Evolutionary conservation across 30 jellyfish, hydroid and myxozoan species (phyloP).

Genomic region (Pseudorhiza aurosa): DNA sequence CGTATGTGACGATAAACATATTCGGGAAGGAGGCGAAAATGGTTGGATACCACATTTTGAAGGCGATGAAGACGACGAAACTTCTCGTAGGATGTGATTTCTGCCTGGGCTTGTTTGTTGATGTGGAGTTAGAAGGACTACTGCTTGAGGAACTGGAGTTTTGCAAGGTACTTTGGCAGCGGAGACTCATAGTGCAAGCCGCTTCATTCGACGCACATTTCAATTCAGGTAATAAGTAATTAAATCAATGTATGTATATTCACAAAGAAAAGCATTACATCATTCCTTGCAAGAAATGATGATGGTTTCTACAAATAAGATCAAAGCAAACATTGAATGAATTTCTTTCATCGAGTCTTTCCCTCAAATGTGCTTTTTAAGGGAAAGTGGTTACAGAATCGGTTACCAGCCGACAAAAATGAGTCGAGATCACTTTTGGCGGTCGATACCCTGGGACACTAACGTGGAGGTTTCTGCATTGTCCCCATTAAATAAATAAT

Average conservation of each 20-base stretch:
- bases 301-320: too few relatives aligned
- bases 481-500: too few relatives aligned
- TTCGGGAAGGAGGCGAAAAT: slow-evolving; percentile 11
- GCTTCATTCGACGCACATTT: slow-evolving; percentile 16
- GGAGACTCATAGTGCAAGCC: slow-evolving; percentile 17
- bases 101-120: slow-evolving; percentile 16
- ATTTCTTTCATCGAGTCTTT: too few relatives aligned
- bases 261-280: too few relatives aligned
- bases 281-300: too few relatives aligned
- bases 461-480: too few relatives aligned
- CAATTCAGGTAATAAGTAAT: not conserved
- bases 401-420: too few relatives aligned
- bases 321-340: too few relatives aligned
- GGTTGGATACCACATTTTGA: slow-evolving; percentile 31
- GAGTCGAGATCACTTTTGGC: too few relatives aligned
- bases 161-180: slow-evolving; percentile 24
- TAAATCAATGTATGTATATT: not conserved
- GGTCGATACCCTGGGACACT: too few relatives aligned
- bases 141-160: slow-evolving; percentile 2
- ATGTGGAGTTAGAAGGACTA: slow-evolving; percentile 1
- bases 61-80: slow-evolving; percentile 14
- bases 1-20: slow-evolving; percentile 5
- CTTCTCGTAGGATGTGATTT: slow-evolving; percentile 14
- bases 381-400: too few relatives aligned
- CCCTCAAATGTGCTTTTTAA: too few relatives aligned